phyloP scores from a whole-genome alignment of 2,113 vertebrate genomes.

The Pandion haliaetus region DNA sequence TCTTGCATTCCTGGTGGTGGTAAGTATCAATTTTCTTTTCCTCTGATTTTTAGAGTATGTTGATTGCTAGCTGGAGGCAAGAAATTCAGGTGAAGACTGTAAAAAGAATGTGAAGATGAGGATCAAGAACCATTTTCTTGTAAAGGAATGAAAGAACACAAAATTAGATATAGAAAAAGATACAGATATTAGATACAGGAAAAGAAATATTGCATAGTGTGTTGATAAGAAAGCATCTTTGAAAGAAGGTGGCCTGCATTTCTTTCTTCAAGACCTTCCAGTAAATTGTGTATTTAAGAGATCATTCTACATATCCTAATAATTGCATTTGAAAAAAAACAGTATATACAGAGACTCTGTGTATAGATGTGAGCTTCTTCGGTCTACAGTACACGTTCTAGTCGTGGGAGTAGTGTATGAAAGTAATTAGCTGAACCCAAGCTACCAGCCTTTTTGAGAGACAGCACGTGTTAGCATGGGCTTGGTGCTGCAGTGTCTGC shows the following conservation, averaged over 20 bases:
- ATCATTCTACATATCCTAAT: background rate
- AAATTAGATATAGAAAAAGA: background rate
- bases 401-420: background rate
- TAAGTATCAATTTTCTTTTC: slow-evolving; percentile 73
- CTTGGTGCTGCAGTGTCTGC: background rate
- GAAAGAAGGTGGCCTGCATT: background rate
- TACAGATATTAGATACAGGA: background rate
- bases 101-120: background rate
- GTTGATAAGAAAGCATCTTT: background rate
- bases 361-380: background rate
- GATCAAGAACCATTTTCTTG: background rate
- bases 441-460: background rate
- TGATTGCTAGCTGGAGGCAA: background rate
- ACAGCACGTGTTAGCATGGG: background rate
- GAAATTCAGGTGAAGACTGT: background rate
- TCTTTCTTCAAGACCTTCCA: background rate
- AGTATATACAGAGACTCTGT: background rate
- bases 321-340: background rate
- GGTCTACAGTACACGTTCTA: background rate
- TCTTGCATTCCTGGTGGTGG: slow-evolving; percentile 99
- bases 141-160: background rate
- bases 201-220: background rate
- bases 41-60: background rate
- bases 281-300: background rate
- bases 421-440: background rate